Percentiles rank a stretch among this genome's conserved stretches.
Conservation (phyloP, 2,888 invertebrate genomes). For the Lacanobia oleracea region DNA sequence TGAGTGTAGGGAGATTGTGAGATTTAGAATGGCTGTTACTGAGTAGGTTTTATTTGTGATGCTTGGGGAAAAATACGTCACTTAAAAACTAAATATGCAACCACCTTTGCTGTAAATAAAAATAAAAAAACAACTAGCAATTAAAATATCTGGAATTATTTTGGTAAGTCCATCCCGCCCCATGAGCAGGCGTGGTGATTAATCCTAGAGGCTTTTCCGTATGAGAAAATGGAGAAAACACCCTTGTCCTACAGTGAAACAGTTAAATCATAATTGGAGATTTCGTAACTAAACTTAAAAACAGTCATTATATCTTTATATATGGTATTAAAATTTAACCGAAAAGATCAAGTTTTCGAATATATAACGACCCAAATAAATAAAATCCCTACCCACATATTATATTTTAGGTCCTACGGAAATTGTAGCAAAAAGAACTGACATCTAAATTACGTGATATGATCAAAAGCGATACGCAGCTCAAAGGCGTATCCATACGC, state of each 20-base stretch:
- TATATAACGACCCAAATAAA: not conserved
- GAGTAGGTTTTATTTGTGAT: not conserved
- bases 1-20: not conserved
- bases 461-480: slow-evolving; percentile 34
- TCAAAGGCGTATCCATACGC: slow-evolving; percentile 31
- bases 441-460: slow-evolving; percentile 41
- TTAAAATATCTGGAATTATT: too few relatives aligned
- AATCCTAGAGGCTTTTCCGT: not conserved
- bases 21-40: not conserved
- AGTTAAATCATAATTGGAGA: not conserved
- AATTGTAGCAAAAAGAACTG: slow-evolving; percentile 8
- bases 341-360: not conserved
- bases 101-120: too few relatives aligned
- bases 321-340: not conserved
- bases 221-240: not conserved
- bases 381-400: not conserved
- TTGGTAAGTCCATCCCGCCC: too few relatives aligned
- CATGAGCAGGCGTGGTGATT: too few relatives aligned
- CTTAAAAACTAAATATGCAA: too few relatives aligned
- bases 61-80: too few relatives aligned
- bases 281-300: not conserved
- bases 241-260: not conserved
- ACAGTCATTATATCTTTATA: too few relatives aligned
- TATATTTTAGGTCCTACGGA: not conserved
- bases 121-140: too few relatives aligned